These are phyloP conservation scores for Monochamus saltuarius DNA, from an alignment of 1,140 invertebrate genomes.

Conservation along the genomic window DNA sequence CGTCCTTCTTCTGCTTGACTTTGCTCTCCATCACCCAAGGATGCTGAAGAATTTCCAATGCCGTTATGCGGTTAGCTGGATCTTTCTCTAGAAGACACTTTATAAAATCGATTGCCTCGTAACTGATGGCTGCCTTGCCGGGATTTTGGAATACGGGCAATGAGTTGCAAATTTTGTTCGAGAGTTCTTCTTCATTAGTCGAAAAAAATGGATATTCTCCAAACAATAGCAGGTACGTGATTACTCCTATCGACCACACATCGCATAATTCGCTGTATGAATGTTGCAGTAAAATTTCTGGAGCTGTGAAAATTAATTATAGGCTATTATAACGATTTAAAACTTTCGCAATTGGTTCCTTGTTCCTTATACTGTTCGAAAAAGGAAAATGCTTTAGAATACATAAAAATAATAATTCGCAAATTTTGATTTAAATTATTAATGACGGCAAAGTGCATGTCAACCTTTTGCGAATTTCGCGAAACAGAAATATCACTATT, in stretches of 20 bases:
- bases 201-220: conserved; percentile 49
- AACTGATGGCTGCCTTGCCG: conserved; percentile 9
- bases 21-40: conserved; percentile 53
- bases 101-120: conserved; percentile 52
- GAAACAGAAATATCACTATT: no score
- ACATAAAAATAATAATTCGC: no score
- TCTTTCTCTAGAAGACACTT: conserved; percentile 55
- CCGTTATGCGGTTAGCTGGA: conserved; percentile 57
- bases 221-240: conserved; percentile 56
- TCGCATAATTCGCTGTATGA: conserved; percentile 62
- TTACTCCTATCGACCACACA: conserved; percentile 62
- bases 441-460: no score
- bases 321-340: no score
- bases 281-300: conserved; percentile 59
- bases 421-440: no score
- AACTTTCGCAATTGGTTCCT: no score
- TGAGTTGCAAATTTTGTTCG: conserved; percentile 43
- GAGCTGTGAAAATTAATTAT: conserved; percentile 51
- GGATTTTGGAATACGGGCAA: conserved; percentile 30
- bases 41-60: conserved; percentile 56
- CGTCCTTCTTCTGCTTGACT: conserved; percentile 24
- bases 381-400: no score
- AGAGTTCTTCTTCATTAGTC: conserved; percentile 41
- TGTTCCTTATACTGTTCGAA: no score
- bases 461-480: no score